Base-by-base conservation (phyloP, 1,140 invertebrate species). In the Meloidogyne floridensis region DNA sequence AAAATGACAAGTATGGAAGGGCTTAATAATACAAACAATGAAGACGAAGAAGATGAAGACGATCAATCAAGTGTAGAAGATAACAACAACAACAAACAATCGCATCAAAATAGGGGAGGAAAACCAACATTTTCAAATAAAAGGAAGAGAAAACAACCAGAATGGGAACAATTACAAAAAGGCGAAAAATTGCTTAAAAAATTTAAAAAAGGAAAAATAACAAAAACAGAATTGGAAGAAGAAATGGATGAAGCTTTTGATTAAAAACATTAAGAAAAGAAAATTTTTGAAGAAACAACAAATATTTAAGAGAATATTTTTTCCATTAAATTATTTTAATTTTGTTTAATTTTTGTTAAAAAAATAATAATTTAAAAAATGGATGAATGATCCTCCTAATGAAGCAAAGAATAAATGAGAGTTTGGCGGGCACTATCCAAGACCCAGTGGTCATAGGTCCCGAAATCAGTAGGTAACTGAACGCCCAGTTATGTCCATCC, bases 131-230 rank as follows among this genome's bases (percentile, higher is more conserved):
- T 32, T 15, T 59, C 56, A 59, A 54, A 54, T 8, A 54, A 54
- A 54, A 65, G 18, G 42, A 43, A 18, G 32, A 43, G 18, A 32
- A 85, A 81, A 71, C 32, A 54, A 54, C 54, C 73, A 18, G 85
- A 86, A 56, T 86, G 85, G 85, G 84, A 87, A 15, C 81, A 86
- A 76, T 73, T 86, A 32, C 83, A 87, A 69, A 82, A 77, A 15
- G 84, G 83, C 2, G 32, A 85, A 72, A 77, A 74, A 3, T 51
- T 87, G 10, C 72, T 86, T 4, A 86, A 87, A 72, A 86, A 83
- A 18, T 85, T 86, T 77, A 86, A 85, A 51, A 87, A 82, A 56
- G 85, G 85, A 53, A 86, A 86, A 59, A 73, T 86, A 13, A 85
- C 59, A n/a, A 83, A 86, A 73, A 51, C 43, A 15, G 77, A 87